These are phyloP conservation scores for Netelia melanura DNA, from an alignment of 2,888 invertebrate species.

Conservation along the genomic window DNA sequence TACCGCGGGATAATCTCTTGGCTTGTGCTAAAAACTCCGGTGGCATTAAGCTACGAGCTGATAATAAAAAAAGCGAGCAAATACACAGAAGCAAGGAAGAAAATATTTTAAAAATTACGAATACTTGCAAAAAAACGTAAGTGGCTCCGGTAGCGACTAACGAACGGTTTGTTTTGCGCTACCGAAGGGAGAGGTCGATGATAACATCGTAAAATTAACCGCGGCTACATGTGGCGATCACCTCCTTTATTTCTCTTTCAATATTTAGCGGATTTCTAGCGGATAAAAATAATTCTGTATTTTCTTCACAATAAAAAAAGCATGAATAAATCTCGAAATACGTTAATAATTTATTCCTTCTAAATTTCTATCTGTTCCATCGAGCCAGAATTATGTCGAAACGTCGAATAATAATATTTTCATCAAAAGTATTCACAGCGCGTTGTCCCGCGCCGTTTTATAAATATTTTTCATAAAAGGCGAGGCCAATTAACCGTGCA, in stretches of 20 bases:
- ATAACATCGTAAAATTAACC: constrained; percentile 39
- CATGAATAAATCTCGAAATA: too few species aligned
- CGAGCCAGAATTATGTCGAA: too few species aligned
- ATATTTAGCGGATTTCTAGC: neutral
- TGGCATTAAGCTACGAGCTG: neutral
- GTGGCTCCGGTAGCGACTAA: constrained; percentile 8
- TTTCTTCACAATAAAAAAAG: neutral
- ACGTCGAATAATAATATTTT: neutral
- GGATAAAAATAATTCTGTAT: neutral
- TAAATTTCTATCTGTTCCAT: too few species aligned
- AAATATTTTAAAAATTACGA: neutral
- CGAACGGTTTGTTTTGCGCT: constrained; percentile 32
- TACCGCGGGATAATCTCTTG: neutral
- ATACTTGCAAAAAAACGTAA: constrained; percentile 25
- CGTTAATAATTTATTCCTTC: too few species aligned
- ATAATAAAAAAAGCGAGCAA: neutral
- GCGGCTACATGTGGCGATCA: neutral
- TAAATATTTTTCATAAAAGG: constrained; percentile 30
- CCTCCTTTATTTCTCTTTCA: neutral
- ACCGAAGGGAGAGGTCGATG: neutral
- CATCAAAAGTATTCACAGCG: neutral
- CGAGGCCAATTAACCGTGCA: constrained; percentile 65
- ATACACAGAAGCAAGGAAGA: neutral
- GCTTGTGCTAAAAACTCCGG: neutral
- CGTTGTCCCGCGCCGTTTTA: constrained; percentile 8